These are phyloP conservation scores for Campylomormyrus tamandua DNA, from an alignment of 2,113 vertebrate genomes.

Conservation along the genomic window DNA sequence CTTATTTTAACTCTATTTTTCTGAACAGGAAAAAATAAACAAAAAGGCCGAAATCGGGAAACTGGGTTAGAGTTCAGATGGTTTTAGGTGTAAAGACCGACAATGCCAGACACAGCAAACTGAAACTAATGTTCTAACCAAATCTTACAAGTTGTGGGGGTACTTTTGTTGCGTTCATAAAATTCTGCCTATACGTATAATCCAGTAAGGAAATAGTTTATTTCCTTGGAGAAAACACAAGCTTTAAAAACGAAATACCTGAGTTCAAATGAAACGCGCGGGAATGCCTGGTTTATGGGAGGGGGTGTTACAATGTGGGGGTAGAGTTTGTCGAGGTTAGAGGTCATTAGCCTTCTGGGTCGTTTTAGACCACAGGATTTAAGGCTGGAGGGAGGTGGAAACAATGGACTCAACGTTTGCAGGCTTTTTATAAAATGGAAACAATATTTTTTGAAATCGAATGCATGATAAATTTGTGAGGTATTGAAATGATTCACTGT, in stretches of 20 bases:
- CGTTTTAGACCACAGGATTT: conserved; percentile 62
- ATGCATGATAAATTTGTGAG: neutral
- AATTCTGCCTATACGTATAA: neutral
- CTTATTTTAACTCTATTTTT: neutral
- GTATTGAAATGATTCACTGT: neutral
- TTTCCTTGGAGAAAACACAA: neutral
- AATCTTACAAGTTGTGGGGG: neutral
- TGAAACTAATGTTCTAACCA: neutral
- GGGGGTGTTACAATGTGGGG: conserved; percentile 48
- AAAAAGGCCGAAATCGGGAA: neutral
- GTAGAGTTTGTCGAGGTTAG: conserved; percentile 52
- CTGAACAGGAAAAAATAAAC: neutral
- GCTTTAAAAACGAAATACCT: conserved; percentile 9
- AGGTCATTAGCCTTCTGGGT: conserved; percentile 72
- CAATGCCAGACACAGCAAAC: neutral
- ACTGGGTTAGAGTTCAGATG: conserved; percentile 9
- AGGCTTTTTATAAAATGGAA: neutral
- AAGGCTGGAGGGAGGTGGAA: conserved; percentile 34
- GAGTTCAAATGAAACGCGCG: neutral
- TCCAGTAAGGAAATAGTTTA: neutral
- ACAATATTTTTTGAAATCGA: neutral
- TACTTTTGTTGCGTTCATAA: neutral
- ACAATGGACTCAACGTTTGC: neutral
- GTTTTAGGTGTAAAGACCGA: conserved; percentile 3
- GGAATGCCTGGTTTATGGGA: conserved; percentile 31